Evolutionary conservation across 2,797 vertebrate genomes (phyloP), one percentile per base, ranked within the genome.

Genomic region (Oceanodroma leucorhoa): DNA sequence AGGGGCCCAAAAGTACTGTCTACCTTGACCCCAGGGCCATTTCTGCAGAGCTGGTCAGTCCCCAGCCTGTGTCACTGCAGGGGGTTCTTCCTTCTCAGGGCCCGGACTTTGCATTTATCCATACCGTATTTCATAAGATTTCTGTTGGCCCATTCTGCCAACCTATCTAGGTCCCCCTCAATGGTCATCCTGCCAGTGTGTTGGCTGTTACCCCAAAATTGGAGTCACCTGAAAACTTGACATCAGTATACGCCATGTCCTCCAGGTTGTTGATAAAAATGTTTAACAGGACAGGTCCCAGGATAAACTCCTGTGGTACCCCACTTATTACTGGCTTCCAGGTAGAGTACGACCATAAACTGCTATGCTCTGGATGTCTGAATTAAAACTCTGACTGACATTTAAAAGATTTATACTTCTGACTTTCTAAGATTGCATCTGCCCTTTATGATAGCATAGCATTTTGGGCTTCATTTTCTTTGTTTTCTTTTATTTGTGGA

Each of bases 141-240:
- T 10, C 29, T 45, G 11, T 29, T 57, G 51, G 18, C 16, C 27
- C 10, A 26, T 70, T 77, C 64, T 80, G 24, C 17, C 40, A 95
- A 14, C 8, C 7, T 77, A 24, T 36, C 38, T 20, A 66, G 5
- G 23, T 73, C 24, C 11, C 20, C 21, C 65, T 62, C 26, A 46
- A 2, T 7, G 41, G 20, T 43, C 34, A 67, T 40, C 11, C n/a
- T 76, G 50, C 10, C 41, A 76, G 48, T 32, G 60, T 67, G 29
- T 50, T 45, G 32, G 32, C 8, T 88, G 10, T 32, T 69, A 29
- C 32, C 15, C 41, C 0, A 0, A 61, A 72, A 69, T 1, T 61
- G 14, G 17, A 72, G 46, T 41, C 3, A 27, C 29, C 14, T 64
- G 73, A 60, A 64, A 83, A 77, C 26, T 8, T 81, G 23, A 20